Percentiles rank a stretch among this genome's conserved stretches.
These are phyloP conservation scores for Micrasema minimum DNA, from an alignment of 1,140 invertebrate genomes.

Conservation along the genomic window DNA sequence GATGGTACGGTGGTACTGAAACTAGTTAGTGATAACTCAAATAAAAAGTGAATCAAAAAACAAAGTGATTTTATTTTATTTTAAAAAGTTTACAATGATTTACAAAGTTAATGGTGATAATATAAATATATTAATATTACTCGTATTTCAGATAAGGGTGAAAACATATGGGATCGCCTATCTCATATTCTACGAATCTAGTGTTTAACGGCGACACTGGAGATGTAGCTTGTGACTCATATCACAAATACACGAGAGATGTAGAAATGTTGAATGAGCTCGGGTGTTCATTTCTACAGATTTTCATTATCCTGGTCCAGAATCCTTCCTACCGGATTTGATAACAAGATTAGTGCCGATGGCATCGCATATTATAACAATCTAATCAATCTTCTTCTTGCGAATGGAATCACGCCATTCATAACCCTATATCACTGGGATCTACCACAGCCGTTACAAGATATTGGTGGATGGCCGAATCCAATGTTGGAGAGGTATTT, in stretches of 20 bases:
- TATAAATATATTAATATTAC: too few species aligned
- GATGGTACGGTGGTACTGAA: too few species aligned
- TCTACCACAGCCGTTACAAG: slow-evolving; percentile 66
- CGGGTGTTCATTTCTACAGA: slow-evolving; percentile 66
- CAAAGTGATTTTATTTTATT: too few species aligned
- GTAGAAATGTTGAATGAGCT: slow-evolving; percentile 65
- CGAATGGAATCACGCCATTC: slow-evolving; percentile 63
- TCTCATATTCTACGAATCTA: slow-evolving; percentile 55
- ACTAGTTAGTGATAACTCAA: too few species aligned
- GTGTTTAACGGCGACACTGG: slow-evolving; percentile 61
- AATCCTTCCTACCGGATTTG: slow-evolving; percentile 68
- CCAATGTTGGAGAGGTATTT: slow-evolving; percentile 66
- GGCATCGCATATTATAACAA: slow-evolving; percentile 71
- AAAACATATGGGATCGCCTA: slow-evolving; percentile 65
- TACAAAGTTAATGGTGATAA: too few species aligned
- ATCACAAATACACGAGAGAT: slow-evolving; percentile 69
- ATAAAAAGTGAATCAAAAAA: too few species aligned
- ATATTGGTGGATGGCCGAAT: slow-evolving; percentile 69
- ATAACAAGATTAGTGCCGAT: slow-evolving; percentile 62
- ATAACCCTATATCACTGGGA: slow-evolving; percentile 74
- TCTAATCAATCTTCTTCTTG: slow-evolving; percentile 66
- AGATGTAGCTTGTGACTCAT: slow-evolving; percentile 71
- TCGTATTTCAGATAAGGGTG: slow-evolving; percentile 56
- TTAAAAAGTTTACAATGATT: too few species aligned
- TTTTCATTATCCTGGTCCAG: slow-evolving; percentile 73